Percentiles rank a stretch among this genome's conserved stretches.
phyloP scores from a whole-genome alignment of 2,888 invertebrate genomes.

The Dascillus cervinus region DNA sequence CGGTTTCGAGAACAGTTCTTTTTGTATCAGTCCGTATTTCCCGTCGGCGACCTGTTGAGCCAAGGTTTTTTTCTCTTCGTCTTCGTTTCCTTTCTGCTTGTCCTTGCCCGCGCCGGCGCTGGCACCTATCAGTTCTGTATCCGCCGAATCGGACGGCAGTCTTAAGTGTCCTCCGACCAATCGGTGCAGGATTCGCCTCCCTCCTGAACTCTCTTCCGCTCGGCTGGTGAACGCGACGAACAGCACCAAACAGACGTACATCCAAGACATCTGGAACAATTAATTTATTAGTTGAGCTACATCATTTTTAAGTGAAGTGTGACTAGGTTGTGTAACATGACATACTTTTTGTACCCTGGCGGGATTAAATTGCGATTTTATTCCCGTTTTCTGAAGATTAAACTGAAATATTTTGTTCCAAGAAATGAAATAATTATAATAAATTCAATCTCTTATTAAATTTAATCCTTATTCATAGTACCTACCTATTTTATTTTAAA shows the following conservation, averaged over 20 bases:
- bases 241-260: no score
- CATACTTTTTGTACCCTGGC: no score
- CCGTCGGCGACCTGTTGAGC: conserved; percentile 88
- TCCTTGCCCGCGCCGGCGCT: conserved; percentile 5
- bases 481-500: no score
- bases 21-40: conserved; percentile 82
- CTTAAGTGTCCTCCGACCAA: conserved; percentile 52
- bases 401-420: no score
- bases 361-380: no score
- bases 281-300: conserved; percentile 1
- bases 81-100: conserved; percentile 34
- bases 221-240: conserved; percentile 15
- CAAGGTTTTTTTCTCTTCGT: conserved; percentile 75
- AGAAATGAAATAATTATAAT: no score
- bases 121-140: conserved; percentile 7
- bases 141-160: not conserved
- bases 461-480: no score
- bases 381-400: no score
- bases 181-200: conserved; percentile 49
- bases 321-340: no score
- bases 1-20: conserved; percentile 65
- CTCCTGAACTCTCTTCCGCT: conserved; percentile 27
- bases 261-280: conserved; percentile 10
- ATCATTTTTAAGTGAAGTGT: not conserved
- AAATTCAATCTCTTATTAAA: no score